These are phyloP conservation scores for Leptoclinus maculatus DNA, from an alignment of 2,797 vertebrate species.

Conservation along the genomic window DNA sequence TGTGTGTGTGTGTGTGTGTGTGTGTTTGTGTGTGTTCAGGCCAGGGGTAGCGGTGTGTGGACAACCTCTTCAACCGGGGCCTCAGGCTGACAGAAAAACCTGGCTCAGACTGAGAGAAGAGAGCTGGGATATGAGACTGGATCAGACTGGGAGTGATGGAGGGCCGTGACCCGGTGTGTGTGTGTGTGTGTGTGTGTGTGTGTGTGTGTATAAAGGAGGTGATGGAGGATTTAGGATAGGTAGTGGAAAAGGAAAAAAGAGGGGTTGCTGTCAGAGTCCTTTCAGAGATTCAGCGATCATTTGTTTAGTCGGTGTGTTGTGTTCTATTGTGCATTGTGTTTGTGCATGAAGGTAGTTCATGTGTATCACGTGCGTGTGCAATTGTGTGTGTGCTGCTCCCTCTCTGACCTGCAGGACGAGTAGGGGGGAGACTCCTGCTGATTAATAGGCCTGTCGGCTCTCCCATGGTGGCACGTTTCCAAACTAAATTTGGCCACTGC, in stretches of 20 bases:
- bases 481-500: constrained; percentile 86
- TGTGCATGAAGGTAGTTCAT: constrained; percentile 29
- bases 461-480: constrained; percentile 82
- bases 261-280: constrained; percentile 59
- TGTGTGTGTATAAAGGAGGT: constrained; percentile 55
- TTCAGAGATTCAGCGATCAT: constrained; percentile 66
- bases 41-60: constrained; percentile 60
- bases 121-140: constrained; percentile 59
- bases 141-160: constrained; percentile 71
- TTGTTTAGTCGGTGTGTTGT: constrained; percentile 53
- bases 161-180: constrained; percentile 58
- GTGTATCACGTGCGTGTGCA: constrained; percentile 8
- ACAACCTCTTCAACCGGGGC: constrained; percentile 62
- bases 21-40: constrained; percentile 25
- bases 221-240: constrained; percentile 65
- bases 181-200: constrained; percentile 41
- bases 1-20: constrained; percentile 3
- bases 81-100: constrained; percentile 59
- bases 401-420: constrained; percentile 80
- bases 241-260: constrained; percentile 44
- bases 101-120: constrained; percentile 56
- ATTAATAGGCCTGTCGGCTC: constrained; percentile 84
- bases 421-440: constrained; percentile 78
- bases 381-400: constrained; percentile 63
- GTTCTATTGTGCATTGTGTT: constrained; percentile 37